A percentile compares a stretch with the other conserved stretches of the same genome.
Evolutionary conservation across 2,797 vertebrate genomes (phyloP).

Genomic region (Enteromius thamalakanensis): DNA sequence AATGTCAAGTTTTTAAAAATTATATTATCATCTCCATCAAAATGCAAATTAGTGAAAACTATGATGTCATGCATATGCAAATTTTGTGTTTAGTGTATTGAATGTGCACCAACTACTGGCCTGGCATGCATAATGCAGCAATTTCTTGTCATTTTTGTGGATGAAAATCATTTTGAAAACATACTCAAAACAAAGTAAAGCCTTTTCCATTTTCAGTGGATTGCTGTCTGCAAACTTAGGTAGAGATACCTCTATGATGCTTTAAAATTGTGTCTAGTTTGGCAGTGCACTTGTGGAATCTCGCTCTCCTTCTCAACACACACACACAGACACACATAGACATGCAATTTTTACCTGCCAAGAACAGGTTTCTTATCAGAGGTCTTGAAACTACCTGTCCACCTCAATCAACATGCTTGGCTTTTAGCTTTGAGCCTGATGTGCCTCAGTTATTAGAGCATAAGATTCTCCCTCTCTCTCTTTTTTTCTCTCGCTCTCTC

Average conservation of each 20-base stretch:
- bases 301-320: not conserved
- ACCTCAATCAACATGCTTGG: constrained; percentile 76
- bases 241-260: not conserved
- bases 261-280: not conserved
- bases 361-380: constrained; percentile 71
- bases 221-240: not conserved
- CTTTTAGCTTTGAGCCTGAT: constrained; percentile 73
- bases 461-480: constrained; percentile 60
- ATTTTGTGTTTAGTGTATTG: too few relatives aligned
- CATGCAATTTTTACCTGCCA: constrained; percentile 58
- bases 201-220: not conserved
- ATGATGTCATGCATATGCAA: not conserved
- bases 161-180: too few relatives aligned
- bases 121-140: not conserved
- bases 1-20: not conserved
- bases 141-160: not conserved
- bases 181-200: not conserved
- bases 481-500: not conserved
- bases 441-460: constrained; percentile 79
- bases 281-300: not conserved
- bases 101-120: too few relatives aligned
- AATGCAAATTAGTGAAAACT: not conserved
- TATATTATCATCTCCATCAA: not conserved
- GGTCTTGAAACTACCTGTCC: constrained; percentile 80
- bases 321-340: not conserved